Percentiles rank a stretch among this genome's conserved stretches.
Evolutionary conservation across 1,140 invertebrate species (phyloP).

Genomic region (Chrysomallon squamiferum): DNA sequence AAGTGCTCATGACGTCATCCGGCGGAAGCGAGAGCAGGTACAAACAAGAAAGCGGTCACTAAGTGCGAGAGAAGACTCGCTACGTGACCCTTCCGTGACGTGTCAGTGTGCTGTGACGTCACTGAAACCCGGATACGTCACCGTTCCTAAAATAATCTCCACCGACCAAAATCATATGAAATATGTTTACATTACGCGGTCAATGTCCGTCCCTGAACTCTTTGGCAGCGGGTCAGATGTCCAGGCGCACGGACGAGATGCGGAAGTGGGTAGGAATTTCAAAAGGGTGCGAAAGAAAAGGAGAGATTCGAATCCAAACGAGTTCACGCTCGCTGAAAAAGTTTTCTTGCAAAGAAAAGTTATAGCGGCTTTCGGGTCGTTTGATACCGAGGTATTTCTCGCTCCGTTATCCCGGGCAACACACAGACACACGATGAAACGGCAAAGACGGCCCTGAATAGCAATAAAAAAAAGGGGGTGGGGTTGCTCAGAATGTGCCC

Average conservation of each 20-base stretch:
- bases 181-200: slow-evolving; percentile 4
- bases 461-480: too few species aligned
- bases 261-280: too few species aligned
- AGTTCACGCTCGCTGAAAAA: slow-evolving; percentile 3
- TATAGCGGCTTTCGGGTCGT: background rate
- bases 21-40: background rate
- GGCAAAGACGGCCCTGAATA: too few species aligned
- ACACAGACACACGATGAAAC: too few species aligned
- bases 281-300: slow-evolving; percentile 8
- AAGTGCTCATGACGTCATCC: background rate
- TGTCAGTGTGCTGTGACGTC: background rate
- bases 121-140: slow-evolving; percentile 3
- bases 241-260: background rate
- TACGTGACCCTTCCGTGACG: background rate
- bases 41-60: background rate
- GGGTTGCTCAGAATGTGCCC: too few species aligned
- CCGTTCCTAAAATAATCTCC: slow-evolving; percentile 1
- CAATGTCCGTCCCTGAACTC: slow-evolving; percentile 1
- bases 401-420: too few species aligned
- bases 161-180: background rate
- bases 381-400: background rate
- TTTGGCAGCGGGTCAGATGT: slow-evolving; percentile 4
- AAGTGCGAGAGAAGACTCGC: background rate
- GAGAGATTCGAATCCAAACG: background rate
- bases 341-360: slow-evolving; percentile 3